phyloP scores from a whole-genome alignment of 2,113 vertebrate species.

The Athene noctua region DNA sequence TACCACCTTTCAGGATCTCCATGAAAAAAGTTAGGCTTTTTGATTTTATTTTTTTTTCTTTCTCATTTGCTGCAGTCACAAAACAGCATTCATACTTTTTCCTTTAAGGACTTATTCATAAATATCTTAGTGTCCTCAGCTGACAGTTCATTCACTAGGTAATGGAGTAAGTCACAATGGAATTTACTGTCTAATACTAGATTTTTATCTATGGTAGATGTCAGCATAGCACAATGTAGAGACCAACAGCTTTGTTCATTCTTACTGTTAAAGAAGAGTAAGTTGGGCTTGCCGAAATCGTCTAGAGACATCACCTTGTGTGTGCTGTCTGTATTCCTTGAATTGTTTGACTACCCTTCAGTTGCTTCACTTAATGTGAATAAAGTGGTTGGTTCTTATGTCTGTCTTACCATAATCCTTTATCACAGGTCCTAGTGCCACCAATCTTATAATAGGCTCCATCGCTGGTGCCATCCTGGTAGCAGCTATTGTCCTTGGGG shows the following conservation, averaged over 20 bases:
- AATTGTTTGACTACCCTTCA: slow-evolving; percentile 64
- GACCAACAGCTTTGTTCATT: slow-evolving; percentile 14
- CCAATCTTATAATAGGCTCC: slow-evolving; percentile 99
- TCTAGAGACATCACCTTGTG: slow-evolving; percentile 7
- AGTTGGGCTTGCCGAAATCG: neutral
- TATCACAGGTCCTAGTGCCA: slow-evolving; percentile 99
- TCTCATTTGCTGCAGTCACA: neutral
- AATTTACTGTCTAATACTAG: neutral
- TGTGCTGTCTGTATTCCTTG: slow-evolving; percentile 19
- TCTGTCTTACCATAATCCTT: slow-evolving; percentile 93
- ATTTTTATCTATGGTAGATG: neutral
- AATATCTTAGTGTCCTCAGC: neutral
- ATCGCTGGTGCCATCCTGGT: slow-evolving; percentile 99
- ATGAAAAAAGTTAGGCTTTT: neutral
- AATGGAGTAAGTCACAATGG: neutral
- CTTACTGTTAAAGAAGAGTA: neutral
- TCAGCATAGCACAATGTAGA: neutral
- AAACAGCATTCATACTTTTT: neutral
- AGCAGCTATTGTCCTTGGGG: slow-evolving; percentile 99
- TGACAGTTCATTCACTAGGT: neutral
- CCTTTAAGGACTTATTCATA: neutral
- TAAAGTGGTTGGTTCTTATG: slow-evolving; percentile 82
- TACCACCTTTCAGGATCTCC: neutral
- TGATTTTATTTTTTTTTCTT: neutral
- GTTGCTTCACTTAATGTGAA: slow-evolving; percentile 65